Evolutionary conservation across 2,888 invertebrate species (phyloP), one percentile per base, ranked within the genome.

Genomic region (Orthosia gothica): DNA sequence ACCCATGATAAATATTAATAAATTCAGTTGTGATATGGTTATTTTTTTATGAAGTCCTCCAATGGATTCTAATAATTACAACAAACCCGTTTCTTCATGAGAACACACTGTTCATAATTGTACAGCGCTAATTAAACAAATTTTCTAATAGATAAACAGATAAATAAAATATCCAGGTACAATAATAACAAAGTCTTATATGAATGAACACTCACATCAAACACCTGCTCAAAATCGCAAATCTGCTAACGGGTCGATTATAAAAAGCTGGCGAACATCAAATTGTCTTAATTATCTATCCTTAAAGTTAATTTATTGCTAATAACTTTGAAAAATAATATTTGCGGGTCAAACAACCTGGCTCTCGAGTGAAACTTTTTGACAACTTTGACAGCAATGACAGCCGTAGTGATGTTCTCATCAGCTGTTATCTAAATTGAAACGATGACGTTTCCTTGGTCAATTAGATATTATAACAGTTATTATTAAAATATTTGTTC

Each of bases 281-380:
- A 79, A 47, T 49, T 62, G n/a, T 9, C 61, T 23, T 26, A 49
- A 70, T 12, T 57, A 57, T 57, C n/a, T 66, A 62, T 40, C 15
- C 5, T n/a, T 59, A 78, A 70, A 82, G 59, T 74, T 82, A 58
- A 70, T 57, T 55, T 13, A 71, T 15, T 63, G 52, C 3, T 66
- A 77, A 2, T 74, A 74, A 61, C 54, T 83, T 75, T 16, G 45
- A 71, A 77, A 83, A 81, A 66, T 66, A 72, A 61, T 81, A 63
- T 64, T 85, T 85, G 76, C 68, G 74, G 76, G 84, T 82, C 81
- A 74, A 81, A 61, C 85, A 76, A 81, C 83, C 83, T 83, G 70
- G 52, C 59, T 71, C 57, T 58, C 16, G 11, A 7, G 45, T 50
- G 47, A 71, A 85, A 85, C 85, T 85, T 85, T 85, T 79, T 83